A percentile compares a stretch with the other conserved stretches of the same genome.
These are phyloP conservation scores for Megamerina dolium DNA, from an alignment of 2,888 invertebrate species.

Conservation along the genomic window DNA sequence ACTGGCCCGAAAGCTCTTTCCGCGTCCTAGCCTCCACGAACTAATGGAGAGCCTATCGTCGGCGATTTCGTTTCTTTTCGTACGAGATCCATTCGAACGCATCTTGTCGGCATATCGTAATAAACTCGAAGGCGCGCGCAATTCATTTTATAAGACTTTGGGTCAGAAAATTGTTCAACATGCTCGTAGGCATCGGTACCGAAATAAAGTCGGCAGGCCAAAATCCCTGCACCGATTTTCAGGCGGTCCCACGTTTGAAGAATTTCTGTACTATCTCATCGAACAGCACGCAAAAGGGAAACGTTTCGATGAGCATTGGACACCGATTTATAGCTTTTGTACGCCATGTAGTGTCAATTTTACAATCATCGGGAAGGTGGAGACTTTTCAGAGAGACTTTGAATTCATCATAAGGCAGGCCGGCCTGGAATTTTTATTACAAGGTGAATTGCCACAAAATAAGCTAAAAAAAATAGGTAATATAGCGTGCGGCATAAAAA, in stretches of 20 bases:
- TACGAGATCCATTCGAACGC: conserved; percentile 68
- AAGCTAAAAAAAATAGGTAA: conserved; percentile 53
- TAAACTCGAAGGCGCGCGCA: conserved; percentile 65
- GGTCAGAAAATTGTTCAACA: conserved; percentile 61
- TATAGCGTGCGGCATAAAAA: conserved; percentile 38
- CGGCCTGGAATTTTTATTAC: conserved; percentile 54
- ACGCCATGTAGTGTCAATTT: conserved; percentile 62
- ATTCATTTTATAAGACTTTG: conserved; percentile 63
- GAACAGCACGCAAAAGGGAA: conserved; percentile 55
- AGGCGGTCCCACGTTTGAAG: conserved; percentile 60
- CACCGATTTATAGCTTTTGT: conserved; percentile 60
- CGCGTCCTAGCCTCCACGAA: conserved; percentile 60
- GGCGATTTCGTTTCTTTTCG: conserved; percentile 62
- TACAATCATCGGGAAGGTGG: conserved; percentile 60
- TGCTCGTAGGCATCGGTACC: conserved; percentile 54
- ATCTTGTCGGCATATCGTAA: conserved; percentile 67
- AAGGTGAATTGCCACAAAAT: conserved; percentile 51
- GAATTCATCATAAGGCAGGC: conserved; percentile 57
- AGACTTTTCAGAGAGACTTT: conserved; percentile 57
- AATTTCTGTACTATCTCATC: conserved; percentile 65
- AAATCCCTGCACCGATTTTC: conserved; percentile 14
- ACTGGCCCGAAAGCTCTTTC: conserved; percentile 63
- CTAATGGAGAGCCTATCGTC: conserved; percentile 59
- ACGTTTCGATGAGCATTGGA: conserved; percentile 61
- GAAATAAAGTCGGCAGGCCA: conserved; percentile 25